phyloP scores from a whole-genome alignment of 92 coral and sea anemone species.

The Epizoanthus scotinus region DNA sequence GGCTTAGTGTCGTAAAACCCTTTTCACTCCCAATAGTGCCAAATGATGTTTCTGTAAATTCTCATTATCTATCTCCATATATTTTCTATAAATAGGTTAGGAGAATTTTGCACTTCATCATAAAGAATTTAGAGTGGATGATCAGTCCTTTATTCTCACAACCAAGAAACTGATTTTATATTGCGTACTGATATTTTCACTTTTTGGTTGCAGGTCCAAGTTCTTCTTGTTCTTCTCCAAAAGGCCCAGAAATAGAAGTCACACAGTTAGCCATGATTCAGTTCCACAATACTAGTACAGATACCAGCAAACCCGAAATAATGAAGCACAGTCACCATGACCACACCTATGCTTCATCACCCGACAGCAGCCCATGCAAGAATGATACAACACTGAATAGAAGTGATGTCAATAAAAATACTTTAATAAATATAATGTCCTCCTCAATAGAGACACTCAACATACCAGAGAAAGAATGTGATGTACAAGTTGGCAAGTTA shows the following conservation, averaged over 20 bases:
- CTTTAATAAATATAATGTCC: background rate
- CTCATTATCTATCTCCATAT: too few species aligned
- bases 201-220: background rate
- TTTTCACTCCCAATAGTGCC: too few species aligned
- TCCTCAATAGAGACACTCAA: background rate
- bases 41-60: too few species aligned
- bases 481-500: background rate
- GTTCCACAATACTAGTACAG: background rate
- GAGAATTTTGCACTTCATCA: too few species aligned
- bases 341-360: constrained; percentile 25
- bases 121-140: too few species aligned
- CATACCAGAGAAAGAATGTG: background rate
- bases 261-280: background rate
- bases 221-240: background rate
- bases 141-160: too few species aligned
- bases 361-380: background rate
- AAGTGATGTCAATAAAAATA: background rate
- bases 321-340: constrained; percentile 24
- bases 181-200: background rate
- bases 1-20: too few species aligned
- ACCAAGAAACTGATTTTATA: too few species aligned
- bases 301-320: background rate
- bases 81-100: too few species aligned
- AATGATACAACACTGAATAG: background rate
- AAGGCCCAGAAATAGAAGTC: background rate